Base-by-base conservation (phyloP, 2,113 vertebrate species). In the Heteronetta atricapilla region DNA sequence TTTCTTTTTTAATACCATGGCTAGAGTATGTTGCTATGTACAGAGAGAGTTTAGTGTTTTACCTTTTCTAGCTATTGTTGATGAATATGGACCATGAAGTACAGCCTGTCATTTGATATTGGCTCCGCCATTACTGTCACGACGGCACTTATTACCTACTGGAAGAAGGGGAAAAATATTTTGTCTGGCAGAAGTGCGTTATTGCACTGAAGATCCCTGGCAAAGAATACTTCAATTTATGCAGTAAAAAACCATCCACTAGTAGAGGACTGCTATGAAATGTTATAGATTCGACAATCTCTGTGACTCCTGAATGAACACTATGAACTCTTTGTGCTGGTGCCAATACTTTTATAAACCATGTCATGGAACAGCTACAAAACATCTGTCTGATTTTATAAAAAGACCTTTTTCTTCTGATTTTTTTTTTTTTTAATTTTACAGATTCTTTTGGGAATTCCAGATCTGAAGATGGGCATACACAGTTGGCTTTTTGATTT, bases 321-420 rank as follows among this genome's bases (percentile, higher is more conserved):
- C 83, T 93, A 82, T 70, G 82, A 92, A 86, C 86, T 93, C 69
- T 74, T 17, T 78, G 46, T 93, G 76, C 80, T 75, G 88, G 77
- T 96, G 94, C 91, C 93, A 94, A 77, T 89, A 67, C 46, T 90
- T 90, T 95, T 62, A 25, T 79, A 93, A 82, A 93, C 73, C 53
- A 21, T 70, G 67, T 68, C 58, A 66, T 62, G 55, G 82, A 94
- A 89, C 66, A 84, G 50, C 80, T 88, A 70, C 74, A 46, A 69
- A 88, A 72, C 62, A 68, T 42, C 75, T 85, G 66, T 48, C 42
- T 78, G 33, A 69, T 88, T 94, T 86, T 85, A 70, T 78, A 87
- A 73, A 81, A 73, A 81, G 60, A 90, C 18, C 8, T 84, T 52
- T 77, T 72, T 86, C 31, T 64, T 90, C 77, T 83, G 60, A 62